Base-by-base conservation (phyloP, 2,888 invertebrate genomes). In the Chrysomela aeneicollis region DNA sequence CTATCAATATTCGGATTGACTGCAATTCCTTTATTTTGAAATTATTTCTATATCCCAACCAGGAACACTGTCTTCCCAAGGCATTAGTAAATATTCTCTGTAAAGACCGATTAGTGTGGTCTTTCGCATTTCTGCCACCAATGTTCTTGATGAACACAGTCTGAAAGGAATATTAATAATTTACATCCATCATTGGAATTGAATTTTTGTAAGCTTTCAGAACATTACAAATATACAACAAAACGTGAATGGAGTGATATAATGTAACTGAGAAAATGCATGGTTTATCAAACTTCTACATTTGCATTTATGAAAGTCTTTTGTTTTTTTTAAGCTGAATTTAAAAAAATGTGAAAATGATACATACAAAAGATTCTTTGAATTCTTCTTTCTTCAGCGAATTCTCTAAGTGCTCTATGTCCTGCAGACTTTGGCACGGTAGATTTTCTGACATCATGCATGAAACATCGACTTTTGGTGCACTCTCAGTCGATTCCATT, bases 401-500 rank as follows among this genome's bases (percentile, higher is more conserved):
- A 22, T n/a, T n/a, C n/a, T 26, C 26, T n/a, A 51, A 21, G 51
- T 22, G 51, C 22, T 51, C 51, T 26, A 51, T 51, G 51, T 51
- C 2, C 51, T 51, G 51, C 2, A 51, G 21, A 51, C 51, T 51
- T 51, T 51, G 8, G 51, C 51, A 51, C 4, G 51, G 51, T 51
- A 51, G 51, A n/a, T 51, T 51, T 8, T 51, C 51, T 10, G 22
- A 51, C 26, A 51, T 4, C 19, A 51, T 51, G 8, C 1, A 19
- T 51, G 51, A 51, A 51, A 51, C 51, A 51, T 51, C 51, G 22
- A 51, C 51, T 22, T 51, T 51, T 51, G 51, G 22, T 51, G 51
- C 51, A 22, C 22, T 51, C 51, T 51, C 22, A 51, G 19, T 22
- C 15, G 26, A 26, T 22, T 51, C 51, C 3, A 26, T 51, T 21